Evolutionary conservation across 30 jellyfish, hydroid and myxozoan genomes (phyloP).

Genomic region (Calvadosia cruxmelitensis): DNA sequence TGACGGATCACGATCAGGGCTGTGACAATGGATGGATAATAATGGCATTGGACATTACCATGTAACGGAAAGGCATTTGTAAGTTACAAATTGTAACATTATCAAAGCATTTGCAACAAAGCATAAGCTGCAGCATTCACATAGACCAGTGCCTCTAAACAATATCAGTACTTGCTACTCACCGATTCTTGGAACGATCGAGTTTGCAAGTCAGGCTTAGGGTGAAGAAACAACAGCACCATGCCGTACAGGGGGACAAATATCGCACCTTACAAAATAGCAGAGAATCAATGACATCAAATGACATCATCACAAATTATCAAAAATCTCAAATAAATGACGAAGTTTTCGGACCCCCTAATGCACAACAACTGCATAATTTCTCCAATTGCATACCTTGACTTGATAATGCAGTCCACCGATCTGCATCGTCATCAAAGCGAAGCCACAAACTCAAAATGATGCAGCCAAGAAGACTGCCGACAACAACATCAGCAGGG

Average conservation of each 20-base stretch:
- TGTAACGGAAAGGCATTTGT: too few relatives aligned
- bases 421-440: conserved; percentile 52
- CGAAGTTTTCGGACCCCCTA: too few relatives aligned
- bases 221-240: conserved; percentile 63
- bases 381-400: conserved; percentile 36
- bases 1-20: too few relatives aligned
- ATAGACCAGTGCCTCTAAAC: not conserved
- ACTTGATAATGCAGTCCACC: conserved; percentile 60
- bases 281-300: not conserved
- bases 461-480: conserved; percentile 75
- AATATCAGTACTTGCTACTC: conserved; percentile 5
- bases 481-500: conserved; percentile 98
- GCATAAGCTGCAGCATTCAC: too few relatives aligned
- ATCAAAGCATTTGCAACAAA: too few relatives aligned
- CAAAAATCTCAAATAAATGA: too few relatives aligned
- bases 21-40: too few relatives aligned
- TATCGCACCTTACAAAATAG: conserved; percentile 27
- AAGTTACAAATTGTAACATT: too few relatives aligned
- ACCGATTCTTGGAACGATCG: conserved; percentile 84
- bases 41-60: too few relatives aligned
- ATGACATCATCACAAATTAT: not conserved
- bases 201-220: conserved; percentile 72
- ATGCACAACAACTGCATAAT: not conserved
- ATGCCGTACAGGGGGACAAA: conserved; percentile 58
- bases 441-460: conserved; percentile 56